Evolutionary conservation across 2,113 vertebrate genomes (phyloP).

Genomic region (Circaetus gallicus): DNA sequence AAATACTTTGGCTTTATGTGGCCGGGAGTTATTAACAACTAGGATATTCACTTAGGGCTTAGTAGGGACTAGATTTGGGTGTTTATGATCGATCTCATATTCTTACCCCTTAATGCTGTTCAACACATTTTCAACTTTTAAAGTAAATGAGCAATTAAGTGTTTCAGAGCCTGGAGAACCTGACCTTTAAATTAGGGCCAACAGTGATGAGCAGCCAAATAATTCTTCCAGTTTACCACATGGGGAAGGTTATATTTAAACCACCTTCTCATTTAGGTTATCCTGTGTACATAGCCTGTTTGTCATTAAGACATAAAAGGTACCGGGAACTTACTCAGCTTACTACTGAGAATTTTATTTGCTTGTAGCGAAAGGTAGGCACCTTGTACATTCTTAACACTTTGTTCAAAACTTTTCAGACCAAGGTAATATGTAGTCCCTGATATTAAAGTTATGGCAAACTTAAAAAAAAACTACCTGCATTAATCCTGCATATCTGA

Average conservation of each 20-base stretch:
- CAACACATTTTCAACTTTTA: neutral
- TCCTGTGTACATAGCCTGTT: neutral
- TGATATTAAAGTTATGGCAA: neutral
- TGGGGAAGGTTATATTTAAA: neutral
- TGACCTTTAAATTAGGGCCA: neutral
- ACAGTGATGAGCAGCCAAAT: neutral
- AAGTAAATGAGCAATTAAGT: neutral
- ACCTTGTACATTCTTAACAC: neutral
- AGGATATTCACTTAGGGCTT: neutral
- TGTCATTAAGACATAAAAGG: neutral
- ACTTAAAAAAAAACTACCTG: fast-evolving
- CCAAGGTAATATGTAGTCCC: neutral
- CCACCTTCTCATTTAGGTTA: neutral
- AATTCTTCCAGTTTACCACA: neutral
- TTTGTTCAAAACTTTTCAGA: neutral
- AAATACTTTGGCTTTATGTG: neutral
- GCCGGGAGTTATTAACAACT: neutral
- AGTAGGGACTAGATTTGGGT: neutral
- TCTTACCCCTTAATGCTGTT: neutral
- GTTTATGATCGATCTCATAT: neutral
- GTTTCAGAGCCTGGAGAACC: neutral
- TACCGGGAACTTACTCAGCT: neutral
- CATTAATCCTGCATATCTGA: neutral
- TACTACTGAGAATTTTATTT: neutral
- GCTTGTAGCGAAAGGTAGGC: neutral